Base-by-base conservation (phyloP, 92 coral and sea anemone genomes). In the Epizoanthus scotinus region DNA sequence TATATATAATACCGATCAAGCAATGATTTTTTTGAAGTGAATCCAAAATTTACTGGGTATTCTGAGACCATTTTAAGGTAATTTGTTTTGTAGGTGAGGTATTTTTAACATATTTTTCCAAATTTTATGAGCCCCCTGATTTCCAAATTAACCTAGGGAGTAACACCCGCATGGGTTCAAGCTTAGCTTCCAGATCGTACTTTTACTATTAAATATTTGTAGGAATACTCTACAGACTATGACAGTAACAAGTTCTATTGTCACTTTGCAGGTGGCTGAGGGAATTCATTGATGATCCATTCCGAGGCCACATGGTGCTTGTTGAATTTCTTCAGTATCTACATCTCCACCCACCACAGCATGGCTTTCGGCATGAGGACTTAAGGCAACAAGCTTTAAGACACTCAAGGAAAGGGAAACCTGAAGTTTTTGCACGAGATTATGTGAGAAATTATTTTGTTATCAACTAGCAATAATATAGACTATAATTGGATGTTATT, bases 221-320 rank as follows among this genome's bases (percentile, higher is more conserved):
- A 8, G 19, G 12, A 2, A 8, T 68, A 34, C 14, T 7, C 2
- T 21, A 61, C 19, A 12, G 12, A 61, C 0, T 58, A 31, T 52
- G 14, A 61, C 4, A 12, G 22, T 29, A 56, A 67, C 18, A 20
- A 54, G 56, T 40, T 0, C 57, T 20, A 24, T 44, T 73, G 56
- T n/a, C 63, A 58, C 34, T 27, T 74, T 81, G 29, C 77, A 95
- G 99, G 15, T 95, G 99, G 99, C 82, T 95, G 20, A 82, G 99
- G 25, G 99, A 93, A 80, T 95, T 95, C 66, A 89, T 95, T 14
- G 99, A 93, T 72, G 98, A 95, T 65, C 99, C 99, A 20, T 95
- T 85, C 86, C 86, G 97, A 58, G 99, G 99, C 60, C 98, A 93
- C 78, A 85, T 83, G 67, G 98, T 95, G 21, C 85, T 95, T 25